These are phyloP conservation scores for Cantharis flavilabris DNA, from an alignment of 2,888 invertebrate species.

Conservation along the genomic window DNA sequence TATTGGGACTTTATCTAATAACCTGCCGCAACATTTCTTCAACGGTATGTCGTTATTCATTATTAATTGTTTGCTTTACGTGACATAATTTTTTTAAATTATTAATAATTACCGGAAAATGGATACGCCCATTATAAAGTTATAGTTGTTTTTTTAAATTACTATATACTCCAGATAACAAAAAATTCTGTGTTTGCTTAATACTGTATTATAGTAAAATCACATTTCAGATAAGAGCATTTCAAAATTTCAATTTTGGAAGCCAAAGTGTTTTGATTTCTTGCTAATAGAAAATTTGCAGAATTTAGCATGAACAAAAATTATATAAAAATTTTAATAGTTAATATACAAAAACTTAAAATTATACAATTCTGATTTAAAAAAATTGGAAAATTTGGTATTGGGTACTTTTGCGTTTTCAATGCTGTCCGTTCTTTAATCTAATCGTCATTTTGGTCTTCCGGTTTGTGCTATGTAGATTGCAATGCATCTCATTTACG, in stretches of 20 bases:
- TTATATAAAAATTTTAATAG: no score
- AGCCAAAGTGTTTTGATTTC: neutral
- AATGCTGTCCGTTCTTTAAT: neutral
- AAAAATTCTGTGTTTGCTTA: neutral
- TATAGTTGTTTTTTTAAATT: neutral
- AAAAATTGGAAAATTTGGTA: neutral
- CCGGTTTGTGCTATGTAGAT: neutral
- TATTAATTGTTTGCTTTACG: neutral
- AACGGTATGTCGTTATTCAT: neutral
- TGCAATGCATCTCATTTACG: neutral
- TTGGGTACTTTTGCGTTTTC: neutral
- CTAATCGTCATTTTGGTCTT: neutral
- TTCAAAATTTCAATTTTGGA: neutral
- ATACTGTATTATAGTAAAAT: neutral
- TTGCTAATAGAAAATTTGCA: no score
- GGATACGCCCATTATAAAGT: neutral
- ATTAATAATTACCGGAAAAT: conserved; percentile 1
- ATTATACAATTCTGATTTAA: neutral
- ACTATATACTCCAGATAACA: neutral
- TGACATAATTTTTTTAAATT: neutral
- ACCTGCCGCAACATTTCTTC: neutral
- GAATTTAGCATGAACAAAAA: no score
- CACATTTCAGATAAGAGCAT: neutral
- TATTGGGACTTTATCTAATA: neutral
- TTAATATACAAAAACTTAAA: no score